Conservation (phyloP, 2,797 vertebrate genomes). For the Bradypus variegatus region DNA sequence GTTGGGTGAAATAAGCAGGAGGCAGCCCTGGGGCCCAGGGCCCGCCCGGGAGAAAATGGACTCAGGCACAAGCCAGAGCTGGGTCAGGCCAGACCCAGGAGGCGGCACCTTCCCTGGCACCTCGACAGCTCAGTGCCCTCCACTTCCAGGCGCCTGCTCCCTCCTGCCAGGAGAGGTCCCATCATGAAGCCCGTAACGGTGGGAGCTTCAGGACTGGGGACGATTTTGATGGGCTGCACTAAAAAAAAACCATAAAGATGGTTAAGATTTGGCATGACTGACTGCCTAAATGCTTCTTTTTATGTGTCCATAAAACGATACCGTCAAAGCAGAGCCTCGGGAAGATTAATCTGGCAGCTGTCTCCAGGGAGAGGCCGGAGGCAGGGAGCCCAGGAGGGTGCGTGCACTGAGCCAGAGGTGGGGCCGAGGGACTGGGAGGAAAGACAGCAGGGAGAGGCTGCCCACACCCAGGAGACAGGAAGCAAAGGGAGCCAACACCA, state of each 20-base stretch:
- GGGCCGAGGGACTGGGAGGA: background rate
- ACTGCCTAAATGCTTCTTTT: constrained; percentile 40
- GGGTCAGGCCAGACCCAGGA: no score
- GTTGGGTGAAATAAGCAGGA: background rate
- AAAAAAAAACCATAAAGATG: constrained; percentile 52
- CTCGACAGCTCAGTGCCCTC: rapidly evolving
- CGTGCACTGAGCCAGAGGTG: background rate
- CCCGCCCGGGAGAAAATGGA: background rate
- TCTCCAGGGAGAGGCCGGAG: background rate
- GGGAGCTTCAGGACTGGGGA: background rate
- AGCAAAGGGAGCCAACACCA: background rate
- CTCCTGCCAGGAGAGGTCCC: background rate
- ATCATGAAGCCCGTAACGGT: background rate
- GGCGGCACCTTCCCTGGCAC: background rate
- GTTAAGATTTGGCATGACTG: constrained; percentile 44
- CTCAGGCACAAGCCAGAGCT: background rate
- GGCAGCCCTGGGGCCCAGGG: background rate
- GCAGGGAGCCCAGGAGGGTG: background rate
- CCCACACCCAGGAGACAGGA: background rate
- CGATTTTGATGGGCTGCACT: constrained; percentile 40
- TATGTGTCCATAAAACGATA: constrained; percentile 50
- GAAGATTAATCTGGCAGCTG: background rate
- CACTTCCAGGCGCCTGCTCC: no score
- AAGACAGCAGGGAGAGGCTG: background rate
- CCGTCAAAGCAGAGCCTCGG: constrained; percentile 33